Evolutionary conservation across 2,888 invertebrate species (phyloP).

Genomic region (Agrotis clavis): DNA sequence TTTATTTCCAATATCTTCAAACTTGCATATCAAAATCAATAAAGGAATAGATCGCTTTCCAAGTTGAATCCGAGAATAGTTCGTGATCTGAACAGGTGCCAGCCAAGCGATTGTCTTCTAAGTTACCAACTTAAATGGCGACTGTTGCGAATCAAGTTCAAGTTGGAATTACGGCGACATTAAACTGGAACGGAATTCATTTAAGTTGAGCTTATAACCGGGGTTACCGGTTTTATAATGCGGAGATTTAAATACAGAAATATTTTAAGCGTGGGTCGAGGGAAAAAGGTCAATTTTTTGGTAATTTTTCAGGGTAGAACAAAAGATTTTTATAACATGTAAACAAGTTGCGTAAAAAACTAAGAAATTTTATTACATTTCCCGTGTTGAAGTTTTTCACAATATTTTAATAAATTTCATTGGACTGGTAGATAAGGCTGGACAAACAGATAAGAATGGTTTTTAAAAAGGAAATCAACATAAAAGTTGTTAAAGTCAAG

Average conservation of each 20-base stretch:
- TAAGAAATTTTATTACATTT: too few species aligned
- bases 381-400: too few species aligned
- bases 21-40: slow-evolving; percentile 1
- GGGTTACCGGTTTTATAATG: slow-evolving; percentile 21
- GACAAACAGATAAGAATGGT: too few species aligned
- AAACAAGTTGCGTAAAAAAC: background rate
- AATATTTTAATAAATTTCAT: too few species aligned
- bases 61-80: slow-evolving; percentile 6
- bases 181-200: slow-evolving; percentile 50
- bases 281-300: background rate
- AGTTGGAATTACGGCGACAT: slow-evolving; percentile 31
- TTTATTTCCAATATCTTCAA: slow-evolving; percentile 14
- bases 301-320: background rate
- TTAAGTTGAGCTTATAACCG: slow-evolving; percentile 41
- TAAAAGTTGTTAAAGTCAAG: too few species aligned
- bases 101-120: slow-evolving; percentile 33
- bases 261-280: background rate
- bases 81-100: slow-evolving; percentile 42
- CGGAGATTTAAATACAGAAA: slow-evolving; percentile 12
- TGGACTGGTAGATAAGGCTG: too few species aligned
- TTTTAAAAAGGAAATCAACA: too few species aligned
- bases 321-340: background rate
- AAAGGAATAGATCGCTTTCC: background rate
- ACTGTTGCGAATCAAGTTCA: slow-evolving; percentile 36
- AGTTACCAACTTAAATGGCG: slow-evolving; percentile 46